Evolutionary conservation across 2,888 invertebrate species (phyloP).

Genomic region (Spatulosminthurus flaviceps): DNA sequence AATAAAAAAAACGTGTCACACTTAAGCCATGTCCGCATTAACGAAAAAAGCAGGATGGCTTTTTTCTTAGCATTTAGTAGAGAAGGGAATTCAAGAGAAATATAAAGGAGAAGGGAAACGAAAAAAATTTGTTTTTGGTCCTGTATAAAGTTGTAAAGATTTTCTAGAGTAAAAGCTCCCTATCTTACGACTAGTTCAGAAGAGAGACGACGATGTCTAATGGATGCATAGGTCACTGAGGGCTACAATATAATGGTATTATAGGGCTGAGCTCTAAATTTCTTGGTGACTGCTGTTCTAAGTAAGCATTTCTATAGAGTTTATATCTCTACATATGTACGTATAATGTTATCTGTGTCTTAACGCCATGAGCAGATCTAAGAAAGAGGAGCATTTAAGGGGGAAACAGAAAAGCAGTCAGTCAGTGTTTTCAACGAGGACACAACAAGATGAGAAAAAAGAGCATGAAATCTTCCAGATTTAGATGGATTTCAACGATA

Average conservation of each 20-base stretch:
- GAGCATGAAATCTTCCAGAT: constrained; percentile 42
- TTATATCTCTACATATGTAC: too few species aligned
- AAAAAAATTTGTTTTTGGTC: background rate
- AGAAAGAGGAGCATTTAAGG: background rate
- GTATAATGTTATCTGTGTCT: too few species aligned
- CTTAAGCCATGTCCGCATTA: background rate
- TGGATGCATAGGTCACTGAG: constrained; percentile 29
- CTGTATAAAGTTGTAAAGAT: background rate
- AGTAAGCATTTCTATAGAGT: too few species aligned
- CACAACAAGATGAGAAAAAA: constrained; percentile 24
- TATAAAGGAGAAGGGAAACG: background rate
- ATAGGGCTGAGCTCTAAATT: constrained; percentile 23
- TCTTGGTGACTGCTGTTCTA: constrained; percentile 24
- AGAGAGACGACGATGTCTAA: background rate
- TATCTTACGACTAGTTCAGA: background rate
- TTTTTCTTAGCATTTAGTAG: too few species aligned
- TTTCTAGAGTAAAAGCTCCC: constrained; percentile 1
- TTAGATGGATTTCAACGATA: constrained; percentile 40
- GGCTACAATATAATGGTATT: constrained; percentile 23
- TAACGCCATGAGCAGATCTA: too few species aligned
- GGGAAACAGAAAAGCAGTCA: background rate
- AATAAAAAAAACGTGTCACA: constrained; percentile 32
- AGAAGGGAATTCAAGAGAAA: background rate
- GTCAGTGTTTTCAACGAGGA: background rate
- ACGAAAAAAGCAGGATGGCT: background rate